Evolutionary conservation across 2,797 vertebrate genomes (phyloP), one percentile per base, ranked within the genome.

Genomic region (Babyrousa celebensis): DNA sequence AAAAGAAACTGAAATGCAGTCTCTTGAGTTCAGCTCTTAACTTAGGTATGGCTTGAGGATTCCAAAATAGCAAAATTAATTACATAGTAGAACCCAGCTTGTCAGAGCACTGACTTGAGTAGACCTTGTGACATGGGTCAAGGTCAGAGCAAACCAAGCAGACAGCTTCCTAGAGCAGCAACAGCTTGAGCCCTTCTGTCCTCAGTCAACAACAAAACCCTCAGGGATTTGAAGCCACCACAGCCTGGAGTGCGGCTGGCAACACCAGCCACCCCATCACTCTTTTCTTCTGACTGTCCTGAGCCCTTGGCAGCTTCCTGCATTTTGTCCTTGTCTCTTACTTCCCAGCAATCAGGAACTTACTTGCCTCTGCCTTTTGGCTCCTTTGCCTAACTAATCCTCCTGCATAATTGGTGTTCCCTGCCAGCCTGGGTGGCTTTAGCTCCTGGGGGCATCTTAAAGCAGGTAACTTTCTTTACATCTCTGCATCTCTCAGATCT

Each of bases 51-150:
- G 21, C 40, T 94, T 89, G 68, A 89, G 85, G 79, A 95, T 83
- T 94, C 67, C 63, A 95, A 84, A 93, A 77, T 21, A 84, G 58
- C 54, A 96, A 77, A 84, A 72, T 94, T 63, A 85, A 60, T 91
- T 89, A 58, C 79, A 20, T 14, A 75, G 82, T 12, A 86, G 72
- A 89, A 68, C 70, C 36, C 10, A 56, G 60, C 60, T 86, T 88
- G 20, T 94, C 68, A 65, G 63, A 85, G 17, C 23, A 25, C 48
- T 60, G 36, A 18, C 68, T 27, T 20, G 27, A 67, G 72, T 43
- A 2, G 63, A 60, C 21, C 86, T 58, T 20, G 65, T 67, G 68
- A 71, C 27, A 12, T 1, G 15, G 85, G 56, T 65, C 58, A 40
- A 32, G 1, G 65, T 83, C 74, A 32, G 60, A 78, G 36, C 52